Evolutionary conservation across 1,140 invertebrate genomes (phyloP).

Genomic region (Matsumurasca onukii): DNA sequence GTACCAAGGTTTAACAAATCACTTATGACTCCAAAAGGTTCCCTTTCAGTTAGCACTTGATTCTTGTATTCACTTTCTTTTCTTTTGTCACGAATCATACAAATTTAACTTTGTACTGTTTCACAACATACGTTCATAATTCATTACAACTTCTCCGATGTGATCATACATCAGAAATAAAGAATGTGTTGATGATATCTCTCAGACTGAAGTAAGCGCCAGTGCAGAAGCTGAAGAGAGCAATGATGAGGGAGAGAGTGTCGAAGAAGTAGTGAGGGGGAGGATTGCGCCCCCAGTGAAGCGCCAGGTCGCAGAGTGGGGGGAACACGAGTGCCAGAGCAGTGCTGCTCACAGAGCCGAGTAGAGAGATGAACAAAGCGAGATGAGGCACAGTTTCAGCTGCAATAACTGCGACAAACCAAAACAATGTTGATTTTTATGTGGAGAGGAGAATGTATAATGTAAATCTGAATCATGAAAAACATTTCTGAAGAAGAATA

Average conservation of each 20-base stretch:
- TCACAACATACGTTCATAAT: too few species aligned
- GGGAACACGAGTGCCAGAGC: constrained; percentile 86
- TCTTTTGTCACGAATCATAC: too few species aligned
- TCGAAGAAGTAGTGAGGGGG: constrained; percentile 26
- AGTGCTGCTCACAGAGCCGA: constrained; percentile 86
- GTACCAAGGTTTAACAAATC: too few species aligned
- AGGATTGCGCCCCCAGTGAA: constrained; percentile 45
- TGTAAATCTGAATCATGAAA: too few species aligned
- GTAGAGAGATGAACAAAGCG: constrained; percentile 84
- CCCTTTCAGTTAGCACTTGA: too few species aligned
- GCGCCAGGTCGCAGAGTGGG: constrained; percentile 77
- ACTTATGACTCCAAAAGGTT: too few species aligned
- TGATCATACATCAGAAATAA: too few species aligned
- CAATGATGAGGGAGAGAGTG: constrained; percentile 54
- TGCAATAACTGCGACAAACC: constrained; percentile 60
- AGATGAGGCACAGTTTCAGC: constrained; percentile 81
- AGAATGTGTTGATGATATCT: constrained; percentile 58
- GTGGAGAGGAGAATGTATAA: not conserved
- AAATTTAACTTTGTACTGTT: too few species aligned
- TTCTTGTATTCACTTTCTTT: too few species aligned
- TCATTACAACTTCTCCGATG: too few species aligned
- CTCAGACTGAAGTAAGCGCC: constrained; percentile 78
- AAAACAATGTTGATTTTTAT: constrained; percentile 14
- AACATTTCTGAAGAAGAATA: too few species aligned
- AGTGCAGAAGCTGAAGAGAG: constrained; percentile 75